These are phyloP conservation scores for Montipora cactus DNA, from an alignment of 64 coral and sea anemone genomes.

Conservation along the genomic window DNA sequence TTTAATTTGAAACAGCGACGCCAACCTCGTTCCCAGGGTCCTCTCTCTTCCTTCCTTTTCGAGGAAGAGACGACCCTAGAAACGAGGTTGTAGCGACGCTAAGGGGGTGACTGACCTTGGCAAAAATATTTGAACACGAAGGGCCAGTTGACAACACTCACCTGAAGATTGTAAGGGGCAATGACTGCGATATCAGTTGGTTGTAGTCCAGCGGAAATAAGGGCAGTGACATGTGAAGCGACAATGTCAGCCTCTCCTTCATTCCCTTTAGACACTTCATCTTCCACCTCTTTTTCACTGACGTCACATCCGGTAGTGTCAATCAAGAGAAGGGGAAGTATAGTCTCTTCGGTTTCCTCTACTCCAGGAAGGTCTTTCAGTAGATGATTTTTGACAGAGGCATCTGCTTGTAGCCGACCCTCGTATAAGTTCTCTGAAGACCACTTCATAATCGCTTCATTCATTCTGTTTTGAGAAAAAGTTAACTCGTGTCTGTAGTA, in stretches of 20 bases:
- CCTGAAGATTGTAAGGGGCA: constrained; percentile 98
- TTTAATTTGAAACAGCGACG: no score
- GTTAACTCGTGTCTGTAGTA: neutral
- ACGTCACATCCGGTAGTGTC: constrained; percentile 98
- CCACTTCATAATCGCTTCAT: constrained; percentile 95
- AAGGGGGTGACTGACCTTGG: no score
- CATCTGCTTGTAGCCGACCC: constrained; percentile 72
- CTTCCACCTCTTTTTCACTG: constrained; percentile 74
- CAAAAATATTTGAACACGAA: neutral
- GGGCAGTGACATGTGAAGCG: constrained; percentile 78
- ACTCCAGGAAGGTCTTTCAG: constrained; percentile 85
- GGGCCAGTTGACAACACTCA: neutral
- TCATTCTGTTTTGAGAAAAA: constrained; percentile 77
- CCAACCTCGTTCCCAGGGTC: no score
- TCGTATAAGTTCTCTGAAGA: constrained; percentile 87
- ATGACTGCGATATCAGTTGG: constrained; percentile 91
- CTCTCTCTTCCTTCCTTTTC: no score
- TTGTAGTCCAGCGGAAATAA: constrained; percentile 84
- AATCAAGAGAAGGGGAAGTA: constrained; percentile 86
- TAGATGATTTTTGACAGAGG: constrained; percentile 80
- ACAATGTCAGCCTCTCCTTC: constrained; percentile 99
- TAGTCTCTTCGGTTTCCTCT: constrained; percentile 85
- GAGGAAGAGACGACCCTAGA: no score
- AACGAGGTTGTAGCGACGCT: no score
- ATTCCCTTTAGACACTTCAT: constrained; percentile 94